Base-by-base conservation (phyloP, 2,113 vertebrate species). In the Corythornis cristatus region DNA sequence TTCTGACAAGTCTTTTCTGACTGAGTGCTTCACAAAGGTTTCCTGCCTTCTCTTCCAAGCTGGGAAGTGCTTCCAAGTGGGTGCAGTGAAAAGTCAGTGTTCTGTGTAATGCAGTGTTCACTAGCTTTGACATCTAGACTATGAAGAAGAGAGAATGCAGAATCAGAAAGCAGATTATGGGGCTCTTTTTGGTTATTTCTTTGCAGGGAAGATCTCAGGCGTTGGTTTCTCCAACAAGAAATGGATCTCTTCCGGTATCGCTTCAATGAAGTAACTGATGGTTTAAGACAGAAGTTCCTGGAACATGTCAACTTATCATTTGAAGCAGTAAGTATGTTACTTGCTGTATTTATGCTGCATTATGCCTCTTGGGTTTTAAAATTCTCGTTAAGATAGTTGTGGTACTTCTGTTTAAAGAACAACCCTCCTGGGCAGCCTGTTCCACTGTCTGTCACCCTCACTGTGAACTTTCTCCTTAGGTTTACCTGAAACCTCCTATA, bases 171-270 rank as follows among this genome's bases (percentile, higher is more conserved):
- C 3, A 0, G 35, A 35, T 28, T 64, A 18, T 42, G 29, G 42
- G 11, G 4, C 8, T n/a, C 35, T 53, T 67, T 70, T 91, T 12
- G 28, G 9, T 33, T 75, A 79, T 78, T 54, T 51, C 25, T 26
- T 92, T 97, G 6, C 87, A 99, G 99, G 43, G 99, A 99, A 93
- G 99, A 99, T 77, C 98, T 99, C 67, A 98, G 99, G 42, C 98
- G 99, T 23, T 99, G 99, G 99, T 99, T 99, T 93, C 99, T 99
- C 92, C 99, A 99, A 86, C 99, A 99, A 96, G 99, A 99, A 97
- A 98, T 99, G 94, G 99, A 99, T 97, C 98, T 99, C 23, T 99
- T 99, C 85, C 98, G 98, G 45, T 99, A 98, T 22, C 98, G 98
- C 78, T 99, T 99, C 94, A 93, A 8, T n/a, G n/a, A 96, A 4